Percentiles rank a stretch among this genome's conserved stretches.
These are phyloP conservation scores for Drosophila anomelani DNA, from an alignment of 2,888 invertebrate species.

Conservation along the genomic window DNA sequence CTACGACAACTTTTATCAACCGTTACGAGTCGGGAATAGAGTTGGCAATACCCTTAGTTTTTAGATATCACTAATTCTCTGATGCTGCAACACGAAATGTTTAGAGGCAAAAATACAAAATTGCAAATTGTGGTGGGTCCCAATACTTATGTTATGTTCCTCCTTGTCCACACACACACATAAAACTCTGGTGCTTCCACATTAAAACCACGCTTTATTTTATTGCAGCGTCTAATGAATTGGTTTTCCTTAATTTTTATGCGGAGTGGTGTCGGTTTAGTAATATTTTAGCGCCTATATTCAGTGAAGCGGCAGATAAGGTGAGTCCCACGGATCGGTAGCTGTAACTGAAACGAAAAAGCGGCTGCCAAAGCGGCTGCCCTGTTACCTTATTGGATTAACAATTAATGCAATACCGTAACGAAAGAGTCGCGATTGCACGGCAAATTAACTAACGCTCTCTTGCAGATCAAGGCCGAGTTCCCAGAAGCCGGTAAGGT, in stretches of 20 bases:
- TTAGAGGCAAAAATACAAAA: neutral
- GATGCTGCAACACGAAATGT: constrained; percentile 7
- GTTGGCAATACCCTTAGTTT: neutral
- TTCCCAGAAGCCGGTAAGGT: constrained; percentile 94
- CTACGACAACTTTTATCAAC: neutral
- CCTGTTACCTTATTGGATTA: constrained; percentile 1
- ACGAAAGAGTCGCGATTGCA: neutral
- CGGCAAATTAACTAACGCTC: neutral
- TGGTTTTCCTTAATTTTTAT: constrained; percentile 99
- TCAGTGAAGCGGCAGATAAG: constrained; percentile 97
- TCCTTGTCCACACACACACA: constrained; percentile 1
- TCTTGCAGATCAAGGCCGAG: constrained; percentile 86
- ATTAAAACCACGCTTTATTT: constrained; percentile 32
- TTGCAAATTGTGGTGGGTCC: constrained; percentile 2
- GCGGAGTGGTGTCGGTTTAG: constrained; percentile 99
- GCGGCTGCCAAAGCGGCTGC: neutral
- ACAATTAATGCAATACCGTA: neutral
- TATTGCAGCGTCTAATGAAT: constrained; percentile 95
- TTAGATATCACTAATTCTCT: constrained; percentile 4
- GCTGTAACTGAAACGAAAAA: neutral
- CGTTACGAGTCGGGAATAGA: neutral
- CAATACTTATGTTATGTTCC: neutral
- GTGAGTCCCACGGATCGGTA: constrained; percentile 83
- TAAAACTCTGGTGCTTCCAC: constrained; percentile 11
- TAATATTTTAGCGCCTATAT: constrained; percentile 97